Percentiles rank a stretch among this genome's conserved stretches.
Conservation (phyloP, 2,797 vertebrate genomes). For the Sus cebifrons region DNA sequence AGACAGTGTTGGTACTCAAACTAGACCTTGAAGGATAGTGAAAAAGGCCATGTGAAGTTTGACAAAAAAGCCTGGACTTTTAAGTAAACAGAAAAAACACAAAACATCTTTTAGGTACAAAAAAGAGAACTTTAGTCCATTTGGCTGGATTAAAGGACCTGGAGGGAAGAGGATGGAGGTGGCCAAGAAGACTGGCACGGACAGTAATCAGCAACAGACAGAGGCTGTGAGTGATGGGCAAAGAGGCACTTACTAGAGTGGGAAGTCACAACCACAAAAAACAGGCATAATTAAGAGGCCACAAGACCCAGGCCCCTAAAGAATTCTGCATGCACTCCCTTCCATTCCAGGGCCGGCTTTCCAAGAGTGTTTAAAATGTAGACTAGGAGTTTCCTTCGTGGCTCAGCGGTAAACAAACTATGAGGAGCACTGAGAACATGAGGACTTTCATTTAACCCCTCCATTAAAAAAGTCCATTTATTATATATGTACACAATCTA, state of each 20-base stretch:
- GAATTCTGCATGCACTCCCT: not conserved
- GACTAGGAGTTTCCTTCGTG: no score
- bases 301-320: not conserved
- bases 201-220: not conserved
- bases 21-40: not conserved
- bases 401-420: no score
- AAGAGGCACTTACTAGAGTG: not conserved
- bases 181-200: not conserved
- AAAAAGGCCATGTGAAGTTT: not conserved
- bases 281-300: not conserved
- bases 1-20: not conserved
- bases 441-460: not conserved
- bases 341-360: not conserved
- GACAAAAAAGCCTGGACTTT: constrained; percentile 9
- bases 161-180: not conserved
- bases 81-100: constrained; percentile 56
- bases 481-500: not conserved
- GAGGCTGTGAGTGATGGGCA: not conserved
- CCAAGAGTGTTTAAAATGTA: not conserved
- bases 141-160: constrained; percentile 43
- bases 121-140: not conserved
- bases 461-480: not conserved
- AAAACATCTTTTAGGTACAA: not conserved
- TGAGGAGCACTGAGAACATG: not conserved
- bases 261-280: not conserved